Conservation (phyloP, 2,888 invertebrate species). For the Exephanes ischioxanthus region DNA sequence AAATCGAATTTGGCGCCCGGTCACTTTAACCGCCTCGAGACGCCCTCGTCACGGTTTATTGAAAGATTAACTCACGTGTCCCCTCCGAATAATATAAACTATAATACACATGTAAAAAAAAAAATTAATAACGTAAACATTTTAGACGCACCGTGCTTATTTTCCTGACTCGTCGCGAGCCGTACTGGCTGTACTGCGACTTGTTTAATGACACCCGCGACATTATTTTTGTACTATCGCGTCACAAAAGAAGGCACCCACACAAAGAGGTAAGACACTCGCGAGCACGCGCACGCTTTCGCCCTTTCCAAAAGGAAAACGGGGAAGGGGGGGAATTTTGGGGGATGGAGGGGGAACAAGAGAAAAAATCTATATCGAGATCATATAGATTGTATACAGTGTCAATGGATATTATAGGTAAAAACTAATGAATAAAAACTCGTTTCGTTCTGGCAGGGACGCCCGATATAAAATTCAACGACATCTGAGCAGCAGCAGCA, state of each 20-base stretch:
- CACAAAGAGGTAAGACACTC: slow-evolving; percentile 38
- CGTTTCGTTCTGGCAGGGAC: slow-evolving; percentile 45
- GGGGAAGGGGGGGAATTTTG: neutral
- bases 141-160: slow-evolving; percentile 83
- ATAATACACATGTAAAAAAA: neutral
- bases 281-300: slow-evolving; percentile 70
- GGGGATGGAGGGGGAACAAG: neutral
- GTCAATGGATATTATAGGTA: slow-evolving; percentile 13
- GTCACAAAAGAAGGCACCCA: slow-evolving; percentile 30
- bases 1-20: neutral
- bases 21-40: neutral
- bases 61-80: neutral
- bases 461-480: slow-evolving; percentile 56
- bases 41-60: neutral
- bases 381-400: slow-evolving; percentile 36
- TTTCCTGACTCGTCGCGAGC: slow-evolving; percentile 84
- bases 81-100: too few species aligned
- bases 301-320: slow-evolving; percentile 51
- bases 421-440: slow-evolving; percentile 57
- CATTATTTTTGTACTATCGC: slow-evolving; percentile 76
- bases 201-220: slow-evolving; percentile 84
- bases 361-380: slow-evolving; percentile 54
- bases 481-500: slow-evolving; percentile 53
- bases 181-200: slow-evolving; percentile 84
- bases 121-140: slow-evolving; percentile 33